Conservation (phyloP, 35 echinoderm and acorn worm species). For the Acanthaster planci region DNA sequence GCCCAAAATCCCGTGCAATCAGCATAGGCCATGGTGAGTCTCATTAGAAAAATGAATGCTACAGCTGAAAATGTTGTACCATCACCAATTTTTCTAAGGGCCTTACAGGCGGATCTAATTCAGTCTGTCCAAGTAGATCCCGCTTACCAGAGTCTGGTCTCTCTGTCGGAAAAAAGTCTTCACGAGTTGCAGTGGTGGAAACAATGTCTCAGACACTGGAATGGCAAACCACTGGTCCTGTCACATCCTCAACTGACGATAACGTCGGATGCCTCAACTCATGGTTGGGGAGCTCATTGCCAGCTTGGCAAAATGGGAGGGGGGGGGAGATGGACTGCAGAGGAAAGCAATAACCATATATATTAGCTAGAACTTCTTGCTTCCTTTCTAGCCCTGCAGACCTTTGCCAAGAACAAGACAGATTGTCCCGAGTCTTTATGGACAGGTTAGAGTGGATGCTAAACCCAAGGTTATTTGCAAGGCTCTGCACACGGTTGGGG, state of each 20-base stretch:
- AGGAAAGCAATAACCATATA: constrained; percentile 1
- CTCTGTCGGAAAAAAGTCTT: too few relatives aligned
- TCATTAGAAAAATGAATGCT: too few relatives aligned
- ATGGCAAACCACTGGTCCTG: too few relatives aligned
- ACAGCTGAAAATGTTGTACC: constrained; percentile 46
- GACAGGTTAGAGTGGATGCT: too few relatives aligned
- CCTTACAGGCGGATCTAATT: constrained; percentile 37
- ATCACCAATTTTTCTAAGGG: constrained; percentile 29
- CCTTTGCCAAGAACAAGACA: neutral
- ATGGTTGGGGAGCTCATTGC: constrained; percentile 42
- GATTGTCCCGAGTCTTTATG: constrained; percentile 34
- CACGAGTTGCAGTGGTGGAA: too few relatives aligned
- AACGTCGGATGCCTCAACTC: too few relatives aligned
- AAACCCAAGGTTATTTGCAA: too few relatives aligned
- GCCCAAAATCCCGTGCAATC: neutral
- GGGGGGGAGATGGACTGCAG: constrained; percentile 14
- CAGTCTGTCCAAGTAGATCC: constrained; percentile 26
- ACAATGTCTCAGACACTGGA: too few relatives aligned
- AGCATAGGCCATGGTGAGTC: constrained; percentile 4
- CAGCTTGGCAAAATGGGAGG: neutral
- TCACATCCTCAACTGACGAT: too few relatives aligned
- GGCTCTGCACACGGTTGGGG: constrained; percentile 3
- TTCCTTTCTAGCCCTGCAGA: constrained; percentile 22
- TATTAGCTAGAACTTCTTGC: too few relatives aligned
- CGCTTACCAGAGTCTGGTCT: too few relatives aligned